Percentiles rank a stretch among this genome's conserved stretches.
phyloP scores from a whole-genome alignment of 1,140 invertebrate genomes.

The Brachionus calyciflorus region DNA sequence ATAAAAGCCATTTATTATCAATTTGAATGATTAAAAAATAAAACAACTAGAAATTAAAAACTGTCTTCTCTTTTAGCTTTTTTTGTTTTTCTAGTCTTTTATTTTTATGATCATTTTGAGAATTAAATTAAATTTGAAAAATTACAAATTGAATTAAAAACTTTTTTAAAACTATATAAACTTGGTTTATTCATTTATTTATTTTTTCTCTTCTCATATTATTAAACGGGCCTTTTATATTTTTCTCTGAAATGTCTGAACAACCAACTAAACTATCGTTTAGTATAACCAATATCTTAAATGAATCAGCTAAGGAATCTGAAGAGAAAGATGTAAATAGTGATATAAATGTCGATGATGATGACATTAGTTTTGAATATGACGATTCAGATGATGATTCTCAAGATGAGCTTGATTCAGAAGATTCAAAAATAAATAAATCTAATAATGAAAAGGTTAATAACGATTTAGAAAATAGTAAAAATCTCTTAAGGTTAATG shows the following conservation, averaged over 20 bases:
- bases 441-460: no score
- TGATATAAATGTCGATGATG: neutral
- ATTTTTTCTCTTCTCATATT: no score
- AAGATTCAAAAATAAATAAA: no score
- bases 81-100: neutral
- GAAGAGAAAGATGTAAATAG: neutral
- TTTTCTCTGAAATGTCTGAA: no score
- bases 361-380: neutral
- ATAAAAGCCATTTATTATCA: constrained; percentile 43
- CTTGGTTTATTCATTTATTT: neutral
- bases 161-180: neutral
- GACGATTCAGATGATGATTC: neutral
- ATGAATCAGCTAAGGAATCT: neutral
- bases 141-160: constrained; percentile 34
- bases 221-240: no score
- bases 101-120: constrained; percentile 6
- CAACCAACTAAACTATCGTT: constrained; percentile 35
- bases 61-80: neutral
- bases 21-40: constrained; percentile 42
- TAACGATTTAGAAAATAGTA: no score
- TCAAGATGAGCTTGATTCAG: no score
- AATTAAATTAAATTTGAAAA: constrained; percentile 41
- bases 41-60: no score
- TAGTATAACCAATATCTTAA: constrained; percentile 39
- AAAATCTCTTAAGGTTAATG: no score